Percentiles rank a stretch among this genome's conserved stretches.
Conservation (phyloP, 2,888 invertebrate genomes). For the Microctonus hyperodae region DNA sequence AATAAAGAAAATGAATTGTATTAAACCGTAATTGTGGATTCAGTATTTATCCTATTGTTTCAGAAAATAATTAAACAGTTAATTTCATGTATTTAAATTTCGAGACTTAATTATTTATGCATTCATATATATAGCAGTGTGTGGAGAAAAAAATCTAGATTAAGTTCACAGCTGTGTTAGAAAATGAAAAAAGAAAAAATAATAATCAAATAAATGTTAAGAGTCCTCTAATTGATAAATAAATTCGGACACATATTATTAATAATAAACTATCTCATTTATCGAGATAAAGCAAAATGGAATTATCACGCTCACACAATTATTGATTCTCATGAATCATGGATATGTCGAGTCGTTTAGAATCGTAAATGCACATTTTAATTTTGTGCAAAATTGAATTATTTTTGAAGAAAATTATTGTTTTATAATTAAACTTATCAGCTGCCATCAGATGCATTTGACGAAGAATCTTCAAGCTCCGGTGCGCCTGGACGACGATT, state of each 20-base stretch:
- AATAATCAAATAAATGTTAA: too few relatives aligned
- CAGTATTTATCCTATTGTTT: too few relatives aligned
- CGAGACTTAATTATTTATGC: too few relatives aligned
- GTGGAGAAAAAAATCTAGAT: background rate
- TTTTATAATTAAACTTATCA: slow-evolving; percentile 47
- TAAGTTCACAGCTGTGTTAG: background rate
- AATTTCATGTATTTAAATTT: background rate
- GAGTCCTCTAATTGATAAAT: background rate
- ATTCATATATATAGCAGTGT: background rate
- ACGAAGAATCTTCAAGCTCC: slow-evolving; percentile 62
- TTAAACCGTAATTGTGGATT: too few relatives aligned
- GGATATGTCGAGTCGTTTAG: slow-evolving; percentile 6
- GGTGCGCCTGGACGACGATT: slow-evolving; percentile 61
- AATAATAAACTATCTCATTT: slow-evolving; percentile 8
- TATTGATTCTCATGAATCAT: background rate
- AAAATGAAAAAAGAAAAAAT: background rate
- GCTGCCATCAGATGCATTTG: slow-evolving; percentile 65
- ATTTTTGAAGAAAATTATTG: background rate
- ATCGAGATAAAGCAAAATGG: background rate
- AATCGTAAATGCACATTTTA: background rate
- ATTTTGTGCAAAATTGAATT: background rate
- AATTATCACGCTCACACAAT: background rate
- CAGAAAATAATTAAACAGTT: background rate
- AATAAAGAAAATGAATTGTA: too few relatives aligned
- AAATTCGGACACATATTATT: background rate